Percentiles rank a stretch among this genome's conserved stretches.
Evolutionary conservation across 2,797 vertebrate species (phyloP).

Genomic region (Loriculus beryllinus): DNA sequence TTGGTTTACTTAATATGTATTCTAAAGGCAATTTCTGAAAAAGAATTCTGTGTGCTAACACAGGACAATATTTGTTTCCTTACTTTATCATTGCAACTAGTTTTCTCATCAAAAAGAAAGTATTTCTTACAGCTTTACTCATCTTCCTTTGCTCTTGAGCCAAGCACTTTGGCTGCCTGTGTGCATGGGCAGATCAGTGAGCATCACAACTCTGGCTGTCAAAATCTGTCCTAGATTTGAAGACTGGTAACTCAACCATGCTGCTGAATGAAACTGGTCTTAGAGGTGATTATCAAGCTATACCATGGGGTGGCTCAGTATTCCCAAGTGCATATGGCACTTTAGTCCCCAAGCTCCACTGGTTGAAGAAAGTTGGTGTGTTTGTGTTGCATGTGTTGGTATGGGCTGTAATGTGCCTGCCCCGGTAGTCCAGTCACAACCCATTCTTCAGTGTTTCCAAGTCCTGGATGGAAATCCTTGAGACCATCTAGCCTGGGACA

Average conservation of each 20-base stretch:
- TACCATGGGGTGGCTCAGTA: neutral
- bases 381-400: neutral
- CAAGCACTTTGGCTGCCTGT: neutral
- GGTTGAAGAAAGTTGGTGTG: rapidly evolving
- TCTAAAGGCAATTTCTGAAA: neutral
- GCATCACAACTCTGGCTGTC: neutral
- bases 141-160: neutral
- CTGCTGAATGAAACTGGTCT: neutral
- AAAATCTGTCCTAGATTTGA: neutral
- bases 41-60: neutral
- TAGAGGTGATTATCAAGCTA: neutral
- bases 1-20: neutral
- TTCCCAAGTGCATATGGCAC: rapidly evolving
- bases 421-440: neutral
- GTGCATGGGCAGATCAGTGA: rapidly evolving
- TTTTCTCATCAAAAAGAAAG: neutral
- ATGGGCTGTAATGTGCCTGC: rapidly evolving
- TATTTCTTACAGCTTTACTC: neutral
- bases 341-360: neutral
- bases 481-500: neutral
- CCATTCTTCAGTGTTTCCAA: neutral
- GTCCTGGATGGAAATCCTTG: neutral
- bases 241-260: neutral
- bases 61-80: neutral
- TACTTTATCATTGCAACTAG: neutral